Evolutionary conservation across 2,113 vertebrate species (phyloP).

Genomic region (Protomyctophum bolini): DNA sequence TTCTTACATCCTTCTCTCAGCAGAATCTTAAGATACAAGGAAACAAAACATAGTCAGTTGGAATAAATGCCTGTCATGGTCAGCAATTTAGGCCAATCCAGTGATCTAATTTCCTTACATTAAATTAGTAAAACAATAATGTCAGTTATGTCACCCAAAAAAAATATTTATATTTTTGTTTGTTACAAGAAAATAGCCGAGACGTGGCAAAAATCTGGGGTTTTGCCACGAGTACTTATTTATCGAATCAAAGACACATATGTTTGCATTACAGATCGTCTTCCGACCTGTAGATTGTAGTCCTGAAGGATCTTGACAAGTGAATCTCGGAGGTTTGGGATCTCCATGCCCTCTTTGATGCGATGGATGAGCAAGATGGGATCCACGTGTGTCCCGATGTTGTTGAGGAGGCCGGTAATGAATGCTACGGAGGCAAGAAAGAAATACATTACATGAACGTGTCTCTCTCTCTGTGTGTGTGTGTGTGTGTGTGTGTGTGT

Average conservation of each 20-base stretch:
- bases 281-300: slow-evolving; percentile 94
- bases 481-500: background rate
- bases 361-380: slow-evolving; percentile 96
- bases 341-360: slow-evolving; percentile 99
- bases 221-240: background rate
- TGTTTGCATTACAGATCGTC: background rate
- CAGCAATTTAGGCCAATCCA: background rate
- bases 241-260: background rate
- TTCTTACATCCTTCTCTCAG: slow-evolving; percentile 97
- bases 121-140: background rate
- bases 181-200: background rate
- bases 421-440: slow-evolving; percentile 80
- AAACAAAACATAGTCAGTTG: slow-evolving; percentile 14
- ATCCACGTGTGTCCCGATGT: slow-evolving; percentile 97
- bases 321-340: slow-evolving; percentile 95
- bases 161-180: background rate
- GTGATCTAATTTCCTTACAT: background rate
- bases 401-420: slow-evolving; percentile 97
- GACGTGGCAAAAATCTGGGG: background rate
- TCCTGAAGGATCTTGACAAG: slow-evolving; percentile 98
- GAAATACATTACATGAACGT: too few species aligned
- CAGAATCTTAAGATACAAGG: slow-evolving; percentile 82
- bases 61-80: background rate
- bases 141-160: background rate
- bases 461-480: too few species aligned